phyloP scores from a whole-genome alignment of 1,140 invertebrate genomes.

The Drosophila lowei region DNA sequence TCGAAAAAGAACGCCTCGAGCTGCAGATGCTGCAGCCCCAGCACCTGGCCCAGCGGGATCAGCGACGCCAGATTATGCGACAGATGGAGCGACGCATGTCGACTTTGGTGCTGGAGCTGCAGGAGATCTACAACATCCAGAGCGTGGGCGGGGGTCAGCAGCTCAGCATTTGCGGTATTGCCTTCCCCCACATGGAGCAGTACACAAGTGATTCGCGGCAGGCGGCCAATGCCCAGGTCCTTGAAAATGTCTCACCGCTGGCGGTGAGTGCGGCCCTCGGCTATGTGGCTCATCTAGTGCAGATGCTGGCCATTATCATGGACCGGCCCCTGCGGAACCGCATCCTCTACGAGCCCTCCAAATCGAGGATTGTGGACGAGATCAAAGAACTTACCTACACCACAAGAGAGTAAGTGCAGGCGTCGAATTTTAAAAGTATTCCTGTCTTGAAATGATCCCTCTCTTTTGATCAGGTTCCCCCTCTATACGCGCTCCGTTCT shows the following conservation, averaged over 20 bases:
- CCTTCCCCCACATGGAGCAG: slow-evolving; percentile 89
- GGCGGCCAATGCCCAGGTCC: slow-evolving; percentile 50
- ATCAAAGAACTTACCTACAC: slow-evolving; percentile 89
- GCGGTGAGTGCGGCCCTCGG: slow-evolving; percentile 90
- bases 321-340: slow-evolving; percentile 91
- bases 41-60: slow-evolving; percentile 38
- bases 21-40: slow-evolving; percentile 30
- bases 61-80: slow-evolving; percentile 45
- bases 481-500: slow-evolving; percentile 88
- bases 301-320: slow-evolving; percentile 91
- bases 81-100: slow-evolving; percentile 72
- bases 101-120: slow-evolving; percentile 82
- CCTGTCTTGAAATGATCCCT: background rate
- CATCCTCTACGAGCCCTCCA: slow-evolving; percentile 89
- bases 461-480: slow-evolving; percentile 88
- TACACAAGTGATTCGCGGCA: slow-evolving; percentile 61
- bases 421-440: background rate
- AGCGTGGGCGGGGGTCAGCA: slow-evolving; percentile 53
- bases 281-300: slow-evolving; percentile 90
- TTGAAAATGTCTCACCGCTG: slow-evolving; percentile 85
- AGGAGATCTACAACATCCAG: slow-evolving; percentile 84
- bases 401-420: slow-evolving; percentile 88
- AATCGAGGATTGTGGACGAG: slow-evolving; percentile 90
- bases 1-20: slow-evolving; percentile 57
- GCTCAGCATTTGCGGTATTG: slow-evolving; percentile 88